These are phyloP conservation scores for Corapipo altera DNA, from an alignment of 2,113 vertebrate species.

Conservation along the genomic window DNA sequence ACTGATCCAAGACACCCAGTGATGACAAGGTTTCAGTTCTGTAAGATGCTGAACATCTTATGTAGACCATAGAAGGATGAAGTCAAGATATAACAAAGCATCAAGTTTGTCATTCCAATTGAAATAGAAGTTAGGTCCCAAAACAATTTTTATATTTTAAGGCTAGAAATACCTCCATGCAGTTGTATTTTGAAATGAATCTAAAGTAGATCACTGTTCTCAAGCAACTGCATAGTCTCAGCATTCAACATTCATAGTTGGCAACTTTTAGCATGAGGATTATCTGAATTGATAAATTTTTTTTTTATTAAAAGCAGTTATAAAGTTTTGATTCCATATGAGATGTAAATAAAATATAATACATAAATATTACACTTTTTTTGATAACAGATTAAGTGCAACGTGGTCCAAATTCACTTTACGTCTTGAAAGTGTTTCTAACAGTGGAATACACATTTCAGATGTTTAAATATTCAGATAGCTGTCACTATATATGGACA, in stretches of 20 bases:
- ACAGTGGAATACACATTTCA: not conserved
- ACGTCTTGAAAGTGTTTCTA: not conserved
- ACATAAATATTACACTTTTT: not conserved
- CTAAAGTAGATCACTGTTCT: not conserved
- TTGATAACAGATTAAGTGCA: not conserved
- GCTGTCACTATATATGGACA: not conserved
- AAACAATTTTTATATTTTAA: not conserved
- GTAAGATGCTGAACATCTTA: not conserved
- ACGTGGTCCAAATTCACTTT: not conserved
- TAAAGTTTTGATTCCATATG: not conserved
- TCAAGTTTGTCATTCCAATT: not conserved
- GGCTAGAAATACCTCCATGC: not conserved
- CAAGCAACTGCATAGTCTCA: not conserved
- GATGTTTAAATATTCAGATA: not conserved
- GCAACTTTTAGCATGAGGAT: not conserved
- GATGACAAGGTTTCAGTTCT: not conserved
- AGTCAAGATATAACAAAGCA: not conserved
- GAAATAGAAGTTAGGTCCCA: not conserved
- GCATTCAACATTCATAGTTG: not conserved
- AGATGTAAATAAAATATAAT: not conserved
- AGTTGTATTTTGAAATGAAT: not conserved
- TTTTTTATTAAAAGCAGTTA: not conserved
- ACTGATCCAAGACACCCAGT: not conserved
- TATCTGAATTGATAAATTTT: not conserved
- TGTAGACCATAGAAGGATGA: not conserved